Percentiles rank a stretch among this genome's conserved stretches.
Conservation (phyloP, 2,888 invertebrate species). For the Athalia cordata region DNA sequence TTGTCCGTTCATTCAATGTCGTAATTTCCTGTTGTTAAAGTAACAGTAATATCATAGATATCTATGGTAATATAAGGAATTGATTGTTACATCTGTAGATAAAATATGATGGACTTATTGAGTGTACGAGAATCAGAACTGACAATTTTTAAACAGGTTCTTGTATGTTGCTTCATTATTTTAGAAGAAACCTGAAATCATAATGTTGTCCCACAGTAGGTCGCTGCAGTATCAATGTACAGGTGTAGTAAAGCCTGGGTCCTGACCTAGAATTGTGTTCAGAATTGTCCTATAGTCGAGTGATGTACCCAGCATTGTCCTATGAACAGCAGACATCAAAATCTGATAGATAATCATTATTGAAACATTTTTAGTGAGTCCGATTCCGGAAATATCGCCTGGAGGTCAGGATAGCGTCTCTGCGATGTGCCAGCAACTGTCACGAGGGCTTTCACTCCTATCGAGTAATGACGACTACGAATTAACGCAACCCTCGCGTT, state of each 20-base stretch:
- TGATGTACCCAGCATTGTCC: too few species aligned
- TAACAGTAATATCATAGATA: too few species aligned
- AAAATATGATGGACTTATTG: not conserved
- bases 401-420: conserved; percentile 82
- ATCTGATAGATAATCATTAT: not conserved
- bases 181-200: too few species aligned
- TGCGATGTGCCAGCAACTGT: conserved; percentile 88
- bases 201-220: too few species aligned
- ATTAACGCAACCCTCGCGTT: conserved; percentile 28
- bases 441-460: conserved; percentile 84
- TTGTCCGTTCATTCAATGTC: conserved; percentile 33
- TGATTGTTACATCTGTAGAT: conserved; percentile 1
- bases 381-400: conserved; percentile 86
- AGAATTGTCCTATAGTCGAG: too few species aligned
- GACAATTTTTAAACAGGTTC: too few species aligned
- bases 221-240: too few species aligned
- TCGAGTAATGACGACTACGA: conserved; percentile 77
- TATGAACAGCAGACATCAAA: not conserved
- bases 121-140: not conserved
- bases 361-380: conserved; percentile 77
- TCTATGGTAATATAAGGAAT: not conserved
- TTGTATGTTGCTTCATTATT: too few species aligned
- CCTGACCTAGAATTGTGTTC: too few species aligned
- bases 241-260: too few species aligned
- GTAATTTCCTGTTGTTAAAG: conserved; percentile 22